Percentiles rank a stretch among this genome's conserved stretches.
These are phyloP conservation scores for Cataglyphis rosenhaueri DNA, from an alignment of 2,888 invertebrate species.

Conservation along the genomic window DNA sequence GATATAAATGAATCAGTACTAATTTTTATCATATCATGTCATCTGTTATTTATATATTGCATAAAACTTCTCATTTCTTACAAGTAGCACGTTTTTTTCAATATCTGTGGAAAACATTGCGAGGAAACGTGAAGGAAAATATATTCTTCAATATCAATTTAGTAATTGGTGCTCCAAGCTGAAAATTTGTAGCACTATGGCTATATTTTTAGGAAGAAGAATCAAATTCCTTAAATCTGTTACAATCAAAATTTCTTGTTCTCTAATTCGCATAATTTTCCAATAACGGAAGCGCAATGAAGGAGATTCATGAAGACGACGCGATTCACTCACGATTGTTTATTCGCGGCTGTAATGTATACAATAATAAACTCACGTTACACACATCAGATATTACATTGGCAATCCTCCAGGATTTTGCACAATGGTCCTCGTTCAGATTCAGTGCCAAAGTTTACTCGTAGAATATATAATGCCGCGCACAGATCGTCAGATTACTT, in stretches of 20 bases:
- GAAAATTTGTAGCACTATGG: background rate
- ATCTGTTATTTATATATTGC: background rate
- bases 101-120: background rate
- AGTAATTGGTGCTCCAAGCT: background rate
- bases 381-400: slow-evolving; percentile 53
- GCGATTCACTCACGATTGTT: slow-evolving; percentile 39
- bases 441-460: slow-evolving; percentile 46
- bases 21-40: background rate
- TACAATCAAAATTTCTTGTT: background rate
- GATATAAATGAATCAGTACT: background rate
- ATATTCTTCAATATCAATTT: background rate
- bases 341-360: slow-evolving; percentile 42
- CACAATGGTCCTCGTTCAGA: slow-evolving; percentile 37
- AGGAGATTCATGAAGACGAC: background rate
- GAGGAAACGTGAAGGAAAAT: background rate
- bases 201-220: background rate
- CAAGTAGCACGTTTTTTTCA: background rate
- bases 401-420: slow-evolving; percentile 59
- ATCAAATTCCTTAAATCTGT: slow-evolving; percentile 4
- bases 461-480: slow-evolving; percentile 20
- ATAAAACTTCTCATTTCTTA: background rate
- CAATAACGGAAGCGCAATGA: background rate
- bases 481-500: background rate
- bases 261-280: background rate
- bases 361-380: slow-evolving; percentile 44